These are phyloP conservation scores for Holcopasites calliopsidis DNA, from an alignment of 1,140 invertebrate genomes.

Conservation along the genomic window DNA sequence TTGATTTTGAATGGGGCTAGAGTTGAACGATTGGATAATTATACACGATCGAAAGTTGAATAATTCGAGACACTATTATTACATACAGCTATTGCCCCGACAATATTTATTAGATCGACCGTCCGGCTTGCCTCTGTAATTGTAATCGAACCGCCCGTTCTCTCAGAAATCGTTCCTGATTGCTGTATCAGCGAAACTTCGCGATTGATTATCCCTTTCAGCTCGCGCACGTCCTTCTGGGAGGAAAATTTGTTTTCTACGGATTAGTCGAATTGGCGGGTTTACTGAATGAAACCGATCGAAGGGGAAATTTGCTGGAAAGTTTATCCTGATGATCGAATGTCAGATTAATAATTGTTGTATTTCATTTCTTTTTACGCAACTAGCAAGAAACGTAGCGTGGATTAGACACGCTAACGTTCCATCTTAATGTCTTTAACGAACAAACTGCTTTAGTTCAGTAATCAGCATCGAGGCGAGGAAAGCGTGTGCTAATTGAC, in stretches of 20 bases:
- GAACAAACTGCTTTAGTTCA: neutral
- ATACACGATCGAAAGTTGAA: slow-evolving; percentile 2
- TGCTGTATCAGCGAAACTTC: neutral
- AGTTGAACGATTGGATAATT: slow-evolving; percentile 22
- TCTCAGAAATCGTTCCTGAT: neutral
- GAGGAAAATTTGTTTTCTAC: neutral
- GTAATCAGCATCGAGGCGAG: neutral
- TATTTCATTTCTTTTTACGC: too few species aligned
- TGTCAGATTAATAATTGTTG: too few species aligned
- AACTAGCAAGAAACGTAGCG: too few species aligned
- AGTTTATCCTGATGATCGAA: too few species aligned
- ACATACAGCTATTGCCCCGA: neutral
- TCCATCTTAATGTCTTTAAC: neutral
- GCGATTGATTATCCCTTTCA: neutral
- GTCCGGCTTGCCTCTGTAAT: neutral
- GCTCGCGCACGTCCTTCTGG: too few species aligned
- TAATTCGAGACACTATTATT: slow-evolving; percentile 16
- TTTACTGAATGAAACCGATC: neutral
- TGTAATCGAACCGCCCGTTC: neutral
- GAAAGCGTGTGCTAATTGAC: neutral
- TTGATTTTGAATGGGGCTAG: slow-evolving; percentile 6
- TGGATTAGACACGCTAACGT: too few species aligned
- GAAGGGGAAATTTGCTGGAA: neutral
- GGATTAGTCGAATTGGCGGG: neutral
- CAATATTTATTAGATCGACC: slow-evolving; percentile 9